A percentile compares a stretch with the other conserved stretches of the same genome.
Evolutionary conservation across 2,888 invertebrate genomes (phyloP).

Genomic region (Temnothorax ravouxi): DNA sequence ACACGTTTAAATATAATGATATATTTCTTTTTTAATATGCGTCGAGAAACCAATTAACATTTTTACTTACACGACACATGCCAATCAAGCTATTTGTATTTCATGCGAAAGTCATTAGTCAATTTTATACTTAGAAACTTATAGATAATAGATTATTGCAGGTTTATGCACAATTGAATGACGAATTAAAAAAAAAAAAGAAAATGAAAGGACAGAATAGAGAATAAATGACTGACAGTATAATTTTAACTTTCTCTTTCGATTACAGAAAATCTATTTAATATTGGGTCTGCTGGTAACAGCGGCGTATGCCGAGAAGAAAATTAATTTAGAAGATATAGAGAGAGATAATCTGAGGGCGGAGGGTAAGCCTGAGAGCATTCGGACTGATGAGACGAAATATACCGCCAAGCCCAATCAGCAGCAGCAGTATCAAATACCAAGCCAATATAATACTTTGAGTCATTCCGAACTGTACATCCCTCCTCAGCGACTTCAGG

Average conservation of each 20-base stretch:
- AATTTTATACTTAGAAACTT: neutral
- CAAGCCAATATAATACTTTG: constrained; percentile 65
- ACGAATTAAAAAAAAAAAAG: neutral
- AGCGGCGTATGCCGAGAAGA: constrained; percentile 87
- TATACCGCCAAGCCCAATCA: constrained; percentile 76
- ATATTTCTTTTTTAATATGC: neutral
- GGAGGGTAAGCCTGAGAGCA: constrained; percentile 86
- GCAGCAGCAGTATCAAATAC: constrained; percentile 75
- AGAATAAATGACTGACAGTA: constrained; percentile 13
- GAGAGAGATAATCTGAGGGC: constrained; percentile 90
- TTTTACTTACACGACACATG: neutral
- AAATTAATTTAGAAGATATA: constrained; percentile 91
- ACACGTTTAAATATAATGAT: neutral
- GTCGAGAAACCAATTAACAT: constrained; percentile 12
- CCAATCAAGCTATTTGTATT: neutral
- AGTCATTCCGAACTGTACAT: constrained; percentile 63
- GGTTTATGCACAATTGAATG: neutral
- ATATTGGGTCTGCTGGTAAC: constrained; percentile 76
- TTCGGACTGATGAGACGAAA: constrained; percentile 69
- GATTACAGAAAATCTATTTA: constrained; percentile 78
- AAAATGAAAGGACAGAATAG: neutral
- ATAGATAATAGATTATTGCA: neutral
- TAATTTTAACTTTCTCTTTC: constrained; percentile 50
- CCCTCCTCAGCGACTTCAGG: constrained; percentile 62
- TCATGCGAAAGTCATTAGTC: neutral